Base-by-base conservation (phyloP, 2,113 vertebrate species). In the Silurus asotus region DNA sequence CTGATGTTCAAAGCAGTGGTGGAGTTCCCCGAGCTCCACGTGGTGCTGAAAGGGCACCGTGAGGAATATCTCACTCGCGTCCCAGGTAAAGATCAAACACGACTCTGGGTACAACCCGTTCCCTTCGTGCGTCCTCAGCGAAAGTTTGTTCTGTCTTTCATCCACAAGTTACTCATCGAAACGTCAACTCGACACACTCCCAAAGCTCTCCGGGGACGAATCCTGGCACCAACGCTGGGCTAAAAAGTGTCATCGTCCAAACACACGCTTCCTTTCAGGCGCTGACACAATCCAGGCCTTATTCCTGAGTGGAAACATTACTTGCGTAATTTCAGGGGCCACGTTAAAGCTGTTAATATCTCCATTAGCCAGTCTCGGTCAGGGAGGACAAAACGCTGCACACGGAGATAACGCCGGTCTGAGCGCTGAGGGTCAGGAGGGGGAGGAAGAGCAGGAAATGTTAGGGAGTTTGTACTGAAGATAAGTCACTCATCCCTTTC, bases 11-110 rank as follows among this genome's bases (percentile, higher is more conserved):
- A 97, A 94, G 94, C 94, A 4, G 90, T 99, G 85, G 95, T 99
- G 83, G 97, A 99, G 76, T 99, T 97, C 87, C 98, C 98, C 49
- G 95, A 95, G 0, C 90, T 99, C 77, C 95, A 96, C 69, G 93
- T 99, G 86, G 94, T 96, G 0, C 93, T 98, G 88, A 93, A 91
- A 92, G 94, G 94, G 7, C 14, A 94, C 58, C 94, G 93, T 90
- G 93, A 90, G 62, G 93, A 95, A 83, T 96, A 96, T 92, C 92
- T 93, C 90, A 8, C 94, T 91, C 89, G 95, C 92, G 92, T 93
- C 90, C 91, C 94, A 94, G 96, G 96, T 97, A 51, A 70, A 64
- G 48, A 61, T 45, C 79, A 45, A 75, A 10, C 65, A 5, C 11
- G 37, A 37, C 37, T 37, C 37, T 37, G 25, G 28, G 62, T 5